phyloP scores from a whole-genome alignment of 2,113 vertebrate species.

The Cinclus mexicanus region DNA sequence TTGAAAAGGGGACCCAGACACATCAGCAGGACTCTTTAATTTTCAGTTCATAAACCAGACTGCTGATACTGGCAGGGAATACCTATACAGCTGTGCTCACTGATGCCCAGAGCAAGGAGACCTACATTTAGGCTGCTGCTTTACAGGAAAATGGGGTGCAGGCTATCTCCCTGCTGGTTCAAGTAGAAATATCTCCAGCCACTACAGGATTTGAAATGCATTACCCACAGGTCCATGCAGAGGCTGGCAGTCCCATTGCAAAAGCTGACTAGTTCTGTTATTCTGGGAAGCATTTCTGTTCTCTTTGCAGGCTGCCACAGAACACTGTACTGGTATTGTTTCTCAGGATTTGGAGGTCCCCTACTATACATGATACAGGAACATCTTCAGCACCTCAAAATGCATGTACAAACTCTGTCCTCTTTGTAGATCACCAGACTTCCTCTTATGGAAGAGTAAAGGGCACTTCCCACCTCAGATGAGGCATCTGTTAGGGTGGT shows the following conservation, averaged over 20 bases:
- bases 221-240: neutral
- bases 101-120: accelerated
- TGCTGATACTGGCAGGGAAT: neutral
- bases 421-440: neutral
- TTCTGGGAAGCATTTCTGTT: accelerated
- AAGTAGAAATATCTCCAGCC: neutral
- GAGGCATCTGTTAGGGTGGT: neutral
- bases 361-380: neutral
- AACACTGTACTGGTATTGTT: neutral
- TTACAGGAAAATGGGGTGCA: neutral
- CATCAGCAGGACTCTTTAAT: neutral
- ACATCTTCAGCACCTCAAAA: neutral
- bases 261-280: neutral
- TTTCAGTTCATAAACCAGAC: neutral
- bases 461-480: neutral
- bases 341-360: neutral
- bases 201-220: neutral
- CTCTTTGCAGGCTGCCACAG: neutral
- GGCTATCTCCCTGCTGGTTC: neutral
- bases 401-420: accelerated
- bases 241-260: neutral
- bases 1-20: neutral
- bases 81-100: neutral
- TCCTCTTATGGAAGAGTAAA: neutral
- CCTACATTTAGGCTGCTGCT: neutral